Percentiles rank a stretch among this genome's conserved stretches.
These are phyloP conservation scores for Calonectris borealis DNA, from an alignment of 2,113 vertebrate genomes.

Conservation along the genomic window DNA sequence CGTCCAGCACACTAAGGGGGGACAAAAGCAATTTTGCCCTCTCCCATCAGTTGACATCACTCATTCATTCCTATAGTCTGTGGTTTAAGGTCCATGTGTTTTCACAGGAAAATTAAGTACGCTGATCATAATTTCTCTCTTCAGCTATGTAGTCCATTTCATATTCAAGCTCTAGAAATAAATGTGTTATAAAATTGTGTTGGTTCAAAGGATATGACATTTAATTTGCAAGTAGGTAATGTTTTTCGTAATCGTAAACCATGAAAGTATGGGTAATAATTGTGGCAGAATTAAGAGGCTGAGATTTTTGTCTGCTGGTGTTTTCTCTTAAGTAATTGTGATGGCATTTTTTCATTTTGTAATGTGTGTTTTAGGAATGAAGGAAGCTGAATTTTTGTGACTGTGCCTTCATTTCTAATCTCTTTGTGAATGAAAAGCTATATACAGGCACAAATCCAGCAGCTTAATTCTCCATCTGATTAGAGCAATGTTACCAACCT, in stretches of 20 bases:
- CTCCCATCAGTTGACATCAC: background rate
- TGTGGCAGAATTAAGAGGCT: background rate
- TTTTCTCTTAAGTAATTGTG: background rate
- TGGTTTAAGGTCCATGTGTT: background rate
- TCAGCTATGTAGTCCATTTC: background rate
- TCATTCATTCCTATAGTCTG: background rate
- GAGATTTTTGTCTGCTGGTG: background rate
- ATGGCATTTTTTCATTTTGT: background rate
- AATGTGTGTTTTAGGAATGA: background rate
- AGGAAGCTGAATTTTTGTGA: constrained; percentile 36
- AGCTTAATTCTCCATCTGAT: constrained; percentile 68
- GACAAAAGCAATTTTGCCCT: background rate
- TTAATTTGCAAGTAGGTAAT: constrained; percentile 2
- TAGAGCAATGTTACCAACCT: constrained; percentile 57
- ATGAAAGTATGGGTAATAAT: background rate
- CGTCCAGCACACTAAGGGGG: background rate
- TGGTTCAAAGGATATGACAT: background rate
- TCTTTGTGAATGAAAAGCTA: constrained; percentile 57
- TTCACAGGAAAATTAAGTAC: background rate
- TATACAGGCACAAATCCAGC: constrained; percentile 55
- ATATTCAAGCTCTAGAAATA: background rate
- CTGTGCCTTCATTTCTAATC: constrained; percentile 45
- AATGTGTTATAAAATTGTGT: background rate
- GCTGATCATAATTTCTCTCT: background rate
- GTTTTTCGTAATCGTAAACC: background rate